phyloP scores from a whole-genome alignment of 2,888 invertebrate genomes.

The Drosophila helvetica region DNA sequence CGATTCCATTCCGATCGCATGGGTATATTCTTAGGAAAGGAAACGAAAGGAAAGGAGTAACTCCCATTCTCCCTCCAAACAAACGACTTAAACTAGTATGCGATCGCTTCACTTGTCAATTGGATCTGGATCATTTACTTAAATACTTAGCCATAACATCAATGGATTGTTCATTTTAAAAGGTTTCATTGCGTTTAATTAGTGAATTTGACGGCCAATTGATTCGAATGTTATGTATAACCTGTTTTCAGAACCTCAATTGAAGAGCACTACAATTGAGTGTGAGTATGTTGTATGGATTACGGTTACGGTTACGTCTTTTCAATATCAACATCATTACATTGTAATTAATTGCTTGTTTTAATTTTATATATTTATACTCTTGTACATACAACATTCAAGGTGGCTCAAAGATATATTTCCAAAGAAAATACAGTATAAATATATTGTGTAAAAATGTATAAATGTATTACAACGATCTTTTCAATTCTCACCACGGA shows the following conservation, averaged over 20 bases:
- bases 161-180: constrained; percentile 19
- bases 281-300: constrained; percentile 24
- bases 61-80: constrained; percentile 3
- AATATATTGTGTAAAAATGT: background rate
- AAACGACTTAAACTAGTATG: constrained; percentile 23
- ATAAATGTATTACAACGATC: background rate
- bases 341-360: constrained; percentile 17
- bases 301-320: constrained; percentile 1
- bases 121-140: constrained; percentile 2
- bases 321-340: constrained; percentile 6
- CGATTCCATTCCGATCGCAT: constrained; percentile 34
- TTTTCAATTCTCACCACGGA: background rate
- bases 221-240: background rate
- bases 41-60: no score
- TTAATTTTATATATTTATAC: background rate
- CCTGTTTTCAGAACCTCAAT: background rate
- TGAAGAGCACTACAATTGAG: constrained; percentile 22
- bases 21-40: constrained; percentile 5
- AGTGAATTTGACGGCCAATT: constrained; percentile 6
- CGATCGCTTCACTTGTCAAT: background rate
- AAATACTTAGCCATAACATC: background rate
- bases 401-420: constrained; percentile 1
- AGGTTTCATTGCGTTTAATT: constrained; percentile 15
- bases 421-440: background rate
- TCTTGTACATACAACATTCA: constrained; percentile 6